Percentiles rank a stretch among this genome's conserved stretches.
Evolutionary conservation across 2,797 vertebrate genomes (phyloP).

Genomic region (Helicolenus hilgendorfi): DNA sequence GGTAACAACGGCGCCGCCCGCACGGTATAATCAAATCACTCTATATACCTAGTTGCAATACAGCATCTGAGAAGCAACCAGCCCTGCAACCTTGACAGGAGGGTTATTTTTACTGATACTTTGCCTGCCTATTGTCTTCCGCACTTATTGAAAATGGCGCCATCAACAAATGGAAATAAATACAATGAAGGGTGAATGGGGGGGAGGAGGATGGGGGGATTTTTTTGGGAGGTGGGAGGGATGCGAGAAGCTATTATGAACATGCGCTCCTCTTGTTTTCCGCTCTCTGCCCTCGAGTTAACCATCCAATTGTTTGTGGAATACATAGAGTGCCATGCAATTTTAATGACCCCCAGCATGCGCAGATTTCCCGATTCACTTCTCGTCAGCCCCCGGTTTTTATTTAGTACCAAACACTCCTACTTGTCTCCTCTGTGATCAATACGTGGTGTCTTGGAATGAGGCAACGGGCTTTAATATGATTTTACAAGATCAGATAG

Average conservation of each 20-base stretch:
- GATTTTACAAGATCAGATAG: constrained; percentile 88
- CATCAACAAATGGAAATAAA: constrained; percentile 93
- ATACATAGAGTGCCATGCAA: constrained; percentile 73
- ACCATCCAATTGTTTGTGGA: constrained; percentile 80
- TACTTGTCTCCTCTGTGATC: constrained; percentile 76
- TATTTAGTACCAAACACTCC: constrained; percentile 67
- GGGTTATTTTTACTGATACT: constrained; percentile 81
- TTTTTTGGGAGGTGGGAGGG: constrained; percentile 48
- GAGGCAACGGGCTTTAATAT: constrained; percentile 81
- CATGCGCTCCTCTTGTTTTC: constrained; percentile 82
- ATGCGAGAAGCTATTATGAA: constrained; percentile 88
- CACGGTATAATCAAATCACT: constrained; percentile 93
- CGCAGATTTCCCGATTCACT: constrained; percentile 72
- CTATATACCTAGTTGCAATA: constrained; percentile 91
- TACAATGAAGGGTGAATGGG: constrained; percentile 82
- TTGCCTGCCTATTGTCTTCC: constrained; percentile 72
- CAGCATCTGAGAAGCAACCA: constrained; percentile 87
- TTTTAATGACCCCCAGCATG: constrained; percentile 80
- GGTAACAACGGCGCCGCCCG: constrained; percentile 91
- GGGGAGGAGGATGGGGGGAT: not conserved
- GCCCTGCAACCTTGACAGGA: constrained; percentile 86
- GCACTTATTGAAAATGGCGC: constrained; percentile 67
- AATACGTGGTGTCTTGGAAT: constrained; percentile 76
- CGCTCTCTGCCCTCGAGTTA: constrained; percentile 70
- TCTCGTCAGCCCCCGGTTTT: constrained; percentile 63